Conservation (phyloP, 2,797 vertebrate species). For the Iguana delicatissima region DNA sequence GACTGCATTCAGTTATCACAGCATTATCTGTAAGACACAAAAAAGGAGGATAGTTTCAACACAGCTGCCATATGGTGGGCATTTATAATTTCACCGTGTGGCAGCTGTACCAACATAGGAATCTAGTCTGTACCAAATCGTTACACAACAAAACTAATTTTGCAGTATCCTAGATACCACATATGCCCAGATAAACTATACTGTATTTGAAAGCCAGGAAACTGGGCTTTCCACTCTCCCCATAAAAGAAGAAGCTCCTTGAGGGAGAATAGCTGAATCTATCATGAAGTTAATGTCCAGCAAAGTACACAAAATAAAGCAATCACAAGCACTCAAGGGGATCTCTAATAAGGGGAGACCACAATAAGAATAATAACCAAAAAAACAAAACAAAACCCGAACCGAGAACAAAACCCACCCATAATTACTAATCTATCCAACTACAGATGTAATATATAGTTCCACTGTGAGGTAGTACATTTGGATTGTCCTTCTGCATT, state of each 20-base stretch:
- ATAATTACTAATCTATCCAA: neutral
- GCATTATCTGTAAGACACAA: neutral
- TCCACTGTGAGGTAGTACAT: constrained; percentile 22
- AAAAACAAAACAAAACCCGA: neutral
- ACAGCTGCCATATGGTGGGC: neutral
- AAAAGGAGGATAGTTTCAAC: neutral
- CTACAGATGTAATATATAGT: neutral
- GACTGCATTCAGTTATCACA: neutral
- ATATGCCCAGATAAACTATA: neutral
- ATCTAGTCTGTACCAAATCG: neutral
- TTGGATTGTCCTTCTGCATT: constrained; percentile 50
- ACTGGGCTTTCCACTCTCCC: neutral
- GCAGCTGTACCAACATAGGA: neutral
- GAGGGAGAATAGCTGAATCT: neutral
- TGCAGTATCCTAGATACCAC: neutral
- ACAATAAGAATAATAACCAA: neutral
- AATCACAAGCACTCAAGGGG: neutral
- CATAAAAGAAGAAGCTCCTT: neutral
- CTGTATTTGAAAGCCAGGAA: neutral
- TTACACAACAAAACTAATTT: neutral
- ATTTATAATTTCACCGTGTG: constrained; percentile 12
- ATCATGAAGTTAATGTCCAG: neutral
- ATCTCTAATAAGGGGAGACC: neutral
- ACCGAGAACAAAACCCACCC: no score
- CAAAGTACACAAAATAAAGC: neutral